A percentile compares a stretch with the other conserved stretches of the same genome.
phyloP scores from a whole-genome alignment of 2,797 vertebrate genomes.

The Argya squamiceps region DNA sequence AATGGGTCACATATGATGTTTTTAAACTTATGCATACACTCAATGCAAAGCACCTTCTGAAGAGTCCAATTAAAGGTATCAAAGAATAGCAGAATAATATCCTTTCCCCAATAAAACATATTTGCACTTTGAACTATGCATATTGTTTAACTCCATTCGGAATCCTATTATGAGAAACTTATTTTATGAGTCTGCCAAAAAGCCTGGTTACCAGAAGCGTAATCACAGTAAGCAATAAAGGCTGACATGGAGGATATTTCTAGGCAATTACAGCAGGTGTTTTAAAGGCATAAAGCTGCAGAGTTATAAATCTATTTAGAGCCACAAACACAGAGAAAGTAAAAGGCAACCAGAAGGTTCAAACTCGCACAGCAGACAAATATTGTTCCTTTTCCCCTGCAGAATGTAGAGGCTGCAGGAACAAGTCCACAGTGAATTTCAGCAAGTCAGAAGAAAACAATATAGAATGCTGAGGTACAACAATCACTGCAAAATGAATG shows the following conservation, averaged over 20 bases:
- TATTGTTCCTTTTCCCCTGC: background rate
- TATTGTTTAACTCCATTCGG: background rate
- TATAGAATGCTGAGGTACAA: background rate
- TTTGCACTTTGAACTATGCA: constrained; percentile 8
- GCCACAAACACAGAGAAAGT: background rate
- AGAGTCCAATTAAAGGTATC: background rate
- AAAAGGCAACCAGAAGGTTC: background rate
- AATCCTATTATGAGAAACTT: constrained; percentile 42
- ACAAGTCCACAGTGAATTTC: background rate
- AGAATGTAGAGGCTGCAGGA: background rate
- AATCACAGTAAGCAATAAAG: constrained; percentile 55
- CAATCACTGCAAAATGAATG: background rate
- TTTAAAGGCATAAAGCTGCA: constrained; percentile 39
- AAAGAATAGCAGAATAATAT: constrained; percentile 6
- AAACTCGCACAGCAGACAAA: background rate
- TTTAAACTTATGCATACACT: background rate
- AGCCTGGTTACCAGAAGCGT: constrained; percentile 35
- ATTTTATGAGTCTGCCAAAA: constrained; percentile 43
- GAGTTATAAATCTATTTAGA: constrained; percentile 42
- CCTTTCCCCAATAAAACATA: background rate
- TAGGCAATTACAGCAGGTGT: constrained; percentile 47
- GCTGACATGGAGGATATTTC: constrained; percentile 42
- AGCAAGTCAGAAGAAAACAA: background rate
- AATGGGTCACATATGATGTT: background rate
- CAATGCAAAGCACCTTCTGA: background rate